Percentiles rank a stretch among this genome's conserved stretches.
Evolutionary conservation across 2,888 invertebrate species (phyloP).

Genomic region (Melinaea marsaeus): DNA sequence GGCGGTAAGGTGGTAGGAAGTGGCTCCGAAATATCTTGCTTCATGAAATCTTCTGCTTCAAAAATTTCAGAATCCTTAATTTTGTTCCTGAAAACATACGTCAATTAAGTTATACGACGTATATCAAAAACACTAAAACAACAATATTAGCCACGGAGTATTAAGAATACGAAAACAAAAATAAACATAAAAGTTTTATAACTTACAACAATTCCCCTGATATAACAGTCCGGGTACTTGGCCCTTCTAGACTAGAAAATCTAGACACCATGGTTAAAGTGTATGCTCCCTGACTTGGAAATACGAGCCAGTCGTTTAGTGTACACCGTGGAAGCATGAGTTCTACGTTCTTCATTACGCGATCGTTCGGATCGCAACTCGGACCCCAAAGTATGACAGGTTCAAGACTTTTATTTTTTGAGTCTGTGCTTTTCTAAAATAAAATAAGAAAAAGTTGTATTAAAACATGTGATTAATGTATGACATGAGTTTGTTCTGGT

Average conservation of each 20-base stretch:
- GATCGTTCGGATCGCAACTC: conserved; percentile 42
- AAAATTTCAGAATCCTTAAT: background rate
- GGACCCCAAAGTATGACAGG: conserved; percentile 41
- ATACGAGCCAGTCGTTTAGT: conserved; percentile 42
- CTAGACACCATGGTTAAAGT: conserved; percentile 35
- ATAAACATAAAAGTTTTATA: background rate
- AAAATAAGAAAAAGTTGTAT: background rate
- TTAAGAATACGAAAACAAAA: too few species aligned
- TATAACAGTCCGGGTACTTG: conserved; percentile 40
- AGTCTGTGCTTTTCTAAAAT: conserved; percentile 26
- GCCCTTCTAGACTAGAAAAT: conserved; percentile 40
- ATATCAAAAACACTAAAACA: too few species aligned
- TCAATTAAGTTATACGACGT: too few species aligned
- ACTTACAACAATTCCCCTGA: conserved; percentile 43
- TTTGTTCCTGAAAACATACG: background rate
- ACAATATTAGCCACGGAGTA: too few species aligned
- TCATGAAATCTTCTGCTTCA: too few species aligned
- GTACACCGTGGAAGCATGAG: conserved; percentile 37
- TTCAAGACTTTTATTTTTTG: conserved; percentile 25
- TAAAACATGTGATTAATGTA: too few species aligned
- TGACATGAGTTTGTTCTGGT: too few species aligned
- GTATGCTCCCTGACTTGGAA: conserved; percentile 41
- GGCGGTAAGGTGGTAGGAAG: too few species aligned
- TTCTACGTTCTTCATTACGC: conserved; percentile 35
- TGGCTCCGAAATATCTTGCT: too few species aligned